phyloP scores from a whole-genome alignment of 1,140 invertebrate species.

The Dermatophagoides farinae region DNA sequence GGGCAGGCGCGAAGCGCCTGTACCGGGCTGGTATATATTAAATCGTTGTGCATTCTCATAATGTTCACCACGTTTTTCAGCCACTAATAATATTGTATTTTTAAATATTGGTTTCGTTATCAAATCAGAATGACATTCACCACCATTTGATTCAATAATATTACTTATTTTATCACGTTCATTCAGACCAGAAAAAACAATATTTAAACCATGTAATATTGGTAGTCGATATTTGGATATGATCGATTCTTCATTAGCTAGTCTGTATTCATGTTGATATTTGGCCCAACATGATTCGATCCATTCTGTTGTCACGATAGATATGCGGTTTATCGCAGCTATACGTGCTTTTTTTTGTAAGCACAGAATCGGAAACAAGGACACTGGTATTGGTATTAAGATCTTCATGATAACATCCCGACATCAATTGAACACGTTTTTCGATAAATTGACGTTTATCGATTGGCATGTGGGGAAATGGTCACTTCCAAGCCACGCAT shows the following conservation, averaged over 20 bases:
- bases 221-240: slow-evolving; percentile 1
- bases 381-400: neutral
- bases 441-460: neutral
- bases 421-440: neutral
- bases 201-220: slow-evolving; percentile 4
- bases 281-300: neutral
- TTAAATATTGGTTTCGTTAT: neutral
- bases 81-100: neutral
- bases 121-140: neutral
- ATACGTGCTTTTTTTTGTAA: neutral
- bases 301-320: neutral
- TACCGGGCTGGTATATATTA: neutral
- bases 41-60: neutral
- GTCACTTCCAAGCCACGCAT: neutral
- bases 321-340: neutral
- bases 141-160: neutral
- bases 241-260: neutral
- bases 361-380: slow-evolving; percentile 2
- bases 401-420: neutral
- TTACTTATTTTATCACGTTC: neutral
- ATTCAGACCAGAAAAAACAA: neutral
- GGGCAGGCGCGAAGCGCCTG: slow-evolving; percentile 7
- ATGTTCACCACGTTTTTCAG: slow-evolving; percentile 2
- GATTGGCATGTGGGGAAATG: neutral
- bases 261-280: neutral